phyloP scores from a whole-genome alignment of 2,888 invertebrate genomes.

The Watsonalla binaria region DNA sequence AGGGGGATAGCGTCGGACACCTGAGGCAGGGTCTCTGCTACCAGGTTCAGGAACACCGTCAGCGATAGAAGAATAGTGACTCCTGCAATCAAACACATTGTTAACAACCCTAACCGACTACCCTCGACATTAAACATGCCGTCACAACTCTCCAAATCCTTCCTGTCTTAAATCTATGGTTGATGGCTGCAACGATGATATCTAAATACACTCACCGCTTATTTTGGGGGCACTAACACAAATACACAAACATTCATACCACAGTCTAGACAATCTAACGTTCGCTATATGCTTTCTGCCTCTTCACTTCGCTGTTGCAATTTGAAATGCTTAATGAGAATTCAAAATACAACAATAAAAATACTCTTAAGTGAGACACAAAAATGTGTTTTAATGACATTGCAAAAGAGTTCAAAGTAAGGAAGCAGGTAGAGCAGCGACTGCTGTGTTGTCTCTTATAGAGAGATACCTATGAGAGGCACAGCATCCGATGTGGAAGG shows the following conservation, averaged over 20 bases:
- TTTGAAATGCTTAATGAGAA: background rate
- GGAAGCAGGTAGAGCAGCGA: slow-evolving; percentile 35
- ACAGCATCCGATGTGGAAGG: slow-evolving; percentile 91
- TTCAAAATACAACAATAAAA: no score
- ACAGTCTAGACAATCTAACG: slow-evolving; percentile 53
- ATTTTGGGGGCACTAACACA: slow-evolving; percentile 31
- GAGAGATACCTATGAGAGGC: slow-evolving; percentile 85
- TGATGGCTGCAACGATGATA: slow-evolving; percentile 27
- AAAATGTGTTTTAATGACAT: no score
- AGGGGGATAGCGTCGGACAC: slow-evolving; percentile 99
- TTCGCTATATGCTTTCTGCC: slow-evolving; percentile 43
- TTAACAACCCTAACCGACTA: slow-evolving; percentile 60
- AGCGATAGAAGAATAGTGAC: slow-evolving; percentile 99
- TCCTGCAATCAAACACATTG: slow-evolving; percentile 90
- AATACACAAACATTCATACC: slow-evolving; percentile 45
- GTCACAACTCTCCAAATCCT: slow-evolving; percentile 41
- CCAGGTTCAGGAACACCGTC: slow-evolving; percentile 99
- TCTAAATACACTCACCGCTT: slow-evolving; percentile 31
- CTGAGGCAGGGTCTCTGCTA: slow-evolving; percentile 99
- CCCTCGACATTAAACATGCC: slow-evolving; percentile 5
- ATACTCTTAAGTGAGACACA: no score
- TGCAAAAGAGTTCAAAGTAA: background rate
- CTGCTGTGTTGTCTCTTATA: slow-evolving; percentile 22
- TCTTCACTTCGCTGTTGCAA: slow-evolving; percentile 22
- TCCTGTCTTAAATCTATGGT: slow-evolving; percentile 12